phyloP scores from a whole-genome alignment of 1,140 invertebrate genomes.

The Aradophagus sp. region DNA sequence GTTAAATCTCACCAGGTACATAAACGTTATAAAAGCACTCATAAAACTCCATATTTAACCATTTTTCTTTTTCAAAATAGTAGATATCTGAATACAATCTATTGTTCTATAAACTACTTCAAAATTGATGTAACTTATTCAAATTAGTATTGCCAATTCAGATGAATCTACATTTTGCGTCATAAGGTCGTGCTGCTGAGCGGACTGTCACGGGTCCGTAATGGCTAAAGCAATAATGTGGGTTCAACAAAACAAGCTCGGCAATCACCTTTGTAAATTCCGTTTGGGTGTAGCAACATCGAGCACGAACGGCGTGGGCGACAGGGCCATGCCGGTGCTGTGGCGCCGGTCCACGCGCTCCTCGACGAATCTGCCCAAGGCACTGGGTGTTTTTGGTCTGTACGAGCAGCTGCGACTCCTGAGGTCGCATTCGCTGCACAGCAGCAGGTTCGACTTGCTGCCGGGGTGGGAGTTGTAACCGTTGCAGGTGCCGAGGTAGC shows the following conservation, averaged over 20 bases:
- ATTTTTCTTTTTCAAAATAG: too few relatives aligned
- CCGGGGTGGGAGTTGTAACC: conserved; percentile 68
- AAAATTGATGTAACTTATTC: too few relatives aligned
- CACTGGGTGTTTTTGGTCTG: conserved; percentile 66
- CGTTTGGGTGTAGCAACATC: conserved; percentile 39
- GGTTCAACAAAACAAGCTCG: too few relatives aligned
- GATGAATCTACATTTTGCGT: too few relatives aligned
- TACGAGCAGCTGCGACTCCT: conserved; percentile 66
- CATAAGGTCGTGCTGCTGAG: too few relatives aligned
- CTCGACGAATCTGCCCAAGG: conserved; percentile 63
- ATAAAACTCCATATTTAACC: too few relatives aligned
- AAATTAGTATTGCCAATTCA: too few relatives aligned
- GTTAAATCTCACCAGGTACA: too few relatives aligned
- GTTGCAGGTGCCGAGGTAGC: conserved; percentile 65
- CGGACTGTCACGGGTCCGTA: not conserved
- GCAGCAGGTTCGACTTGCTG: conserved; percentile 71
- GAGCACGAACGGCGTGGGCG: conserved; percentile 25
- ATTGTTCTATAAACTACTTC: too few relatives aligned
- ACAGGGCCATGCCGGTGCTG: conserved; percentile 27
- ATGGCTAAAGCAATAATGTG: not conserved
- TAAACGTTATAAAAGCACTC: too few relatives aligned
- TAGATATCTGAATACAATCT: too few relatives aligned
- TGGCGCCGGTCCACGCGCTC: conserved; percentile 60
- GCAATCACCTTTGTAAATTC: conserved; percentile 35
- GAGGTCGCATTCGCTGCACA: conserved; percentile 71